Base-by-base conservation (phyloP, 2,888 invertebrate genomes). In the Sesia bembeciformis region DNA sequence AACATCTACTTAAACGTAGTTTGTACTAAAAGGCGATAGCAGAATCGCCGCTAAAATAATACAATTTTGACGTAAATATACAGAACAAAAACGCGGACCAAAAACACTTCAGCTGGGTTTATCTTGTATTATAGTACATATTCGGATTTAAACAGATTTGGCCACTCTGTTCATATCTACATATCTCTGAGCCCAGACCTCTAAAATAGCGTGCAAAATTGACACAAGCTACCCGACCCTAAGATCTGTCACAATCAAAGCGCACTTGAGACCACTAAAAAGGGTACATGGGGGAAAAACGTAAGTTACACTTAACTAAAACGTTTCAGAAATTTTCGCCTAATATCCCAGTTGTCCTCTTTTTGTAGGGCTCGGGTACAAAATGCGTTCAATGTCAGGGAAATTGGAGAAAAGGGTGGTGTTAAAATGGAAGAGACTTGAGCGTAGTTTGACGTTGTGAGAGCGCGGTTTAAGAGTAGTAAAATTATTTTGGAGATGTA, bases 181-280 rank as follows among this genome's bases (percentile, higher is more conserved):
- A 23, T 23, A 23, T 23, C 23, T 23, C 23, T 23, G 23, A 23
- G 23, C 23, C 46, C 4, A 46, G 46, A 46, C 46, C 46, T 7
- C 46, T 5, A 23, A 46, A 46, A 46, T 46, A 46, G 46, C 46
- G 5, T n/a, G 8, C n/a, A 8, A 46, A 51, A 6, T 40, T 51
- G 51, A 51, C 51, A 51, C 51, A 40, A 38, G 39, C 39, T 6
- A 39, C 51, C 40, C 40, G 40, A 53, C 58, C 61, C 62, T 53
- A 55, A 62, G 61, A 74, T 69, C 66, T 66, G 69, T 68, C 70
- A 72, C 74, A 76, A 72, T 74, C 72, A 70, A 67, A 66, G 52
- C 60, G 65, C 74, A 70, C 68, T 74, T 62, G 61, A 54, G 60
- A 57, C 61, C 63, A 58, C 60, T 66, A 63, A 72, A 77, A 72